A percentile compares a stretch with the other conserved stretches of the same genome.
These are phyloP conservation scores for Calliopsis andreniformis DNA, from an alignment of 1,140 invertebrate species.

Conservation along the genomic window DNA sequence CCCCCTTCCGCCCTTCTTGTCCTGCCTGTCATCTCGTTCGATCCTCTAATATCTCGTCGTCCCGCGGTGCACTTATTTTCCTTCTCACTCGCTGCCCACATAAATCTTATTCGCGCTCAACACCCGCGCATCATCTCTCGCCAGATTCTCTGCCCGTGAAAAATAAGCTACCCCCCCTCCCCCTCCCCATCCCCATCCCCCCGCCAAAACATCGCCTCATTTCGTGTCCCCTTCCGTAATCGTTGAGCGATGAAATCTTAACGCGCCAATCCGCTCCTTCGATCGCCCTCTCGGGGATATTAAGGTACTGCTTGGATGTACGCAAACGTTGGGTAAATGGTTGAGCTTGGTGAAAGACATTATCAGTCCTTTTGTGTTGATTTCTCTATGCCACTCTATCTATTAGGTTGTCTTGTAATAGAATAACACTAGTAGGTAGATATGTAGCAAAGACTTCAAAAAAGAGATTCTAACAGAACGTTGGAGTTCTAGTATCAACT, in stretches of 20 bases:
- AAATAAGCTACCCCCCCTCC: constrained; percentile 12
- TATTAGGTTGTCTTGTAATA: too few relatives aligned
- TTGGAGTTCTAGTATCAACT: too few relatives aligned
- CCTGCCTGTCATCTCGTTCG: constrained; percentile 41
- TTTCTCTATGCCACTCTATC: too few relatives aligned
- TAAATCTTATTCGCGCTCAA: constrained; percentile 62
- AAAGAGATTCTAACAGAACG: too few relatives aligned
- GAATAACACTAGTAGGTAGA: too few relatives aligned
- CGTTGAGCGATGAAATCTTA: constrained; percentile 8
- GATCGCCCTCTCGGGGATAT: background rate
- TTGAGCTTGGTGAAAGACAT: too few relatives aligned
- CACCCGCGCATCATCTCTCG: constrained; percentile 40
- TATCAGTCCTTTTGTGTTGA: too few relatives aligned
- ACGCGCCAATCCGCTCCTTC: background rate
- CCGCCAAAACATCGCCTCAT: constrained; percentile 3
- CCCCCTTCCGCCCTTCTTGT: constrained; percentile 36
- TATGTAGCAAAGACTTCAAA: too few relatives aligned
- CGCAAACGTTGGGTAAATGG: too few relatives aligned
- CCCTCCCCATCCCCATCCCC: too few relatives aligned
- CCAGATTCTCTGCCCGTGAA: constrained; percentile 26
- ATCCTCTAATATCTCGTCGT: constrained; percentile 46
- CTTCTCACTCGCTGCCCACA: constrained; percentile 41
- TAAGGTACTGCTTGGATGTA: background rate
- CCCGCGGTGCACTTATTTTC: constrained; percentile 58
- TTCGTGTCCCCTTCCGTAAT: background rate